phyloP scores from a whole-genome alignment of 2,888 invertebrate genomes.

The Julus scandinavius region DNA sequence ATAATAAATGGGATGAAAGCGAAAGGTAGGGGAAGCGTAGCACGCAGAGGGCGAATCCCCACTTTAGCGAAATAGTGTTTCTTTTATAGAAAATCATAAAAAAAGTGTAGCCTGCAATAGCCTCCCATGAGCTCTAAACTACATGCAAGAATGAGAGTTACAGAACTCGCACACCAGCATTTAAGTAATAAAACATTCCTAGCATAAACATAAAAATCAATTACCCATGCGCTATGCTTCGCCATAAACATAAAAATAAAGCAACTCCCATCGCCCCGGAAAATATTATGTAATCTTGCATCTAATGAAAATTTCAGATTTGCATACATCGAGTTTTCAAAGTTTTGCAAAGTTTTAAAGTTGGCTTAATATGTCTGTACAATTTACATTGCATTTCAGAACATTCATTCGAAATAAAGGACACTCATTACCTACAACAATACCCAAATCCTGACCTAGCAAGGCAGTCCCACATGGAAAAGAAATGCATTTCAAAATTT shows the following conservation, averaged over 20 bases:
- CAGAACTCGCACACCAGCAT: neutral
- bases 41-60: conserved; percentile 42
- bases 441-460: no score
- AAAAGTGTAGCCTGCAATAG: neutral
- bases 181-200: neutral
- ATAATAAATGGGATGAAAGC: neutral
- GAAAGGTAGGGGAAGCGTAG: neutral
- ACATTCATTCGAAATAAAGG: no score
- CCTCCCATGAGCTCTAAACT: neutral
- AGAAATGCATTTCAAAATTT: no score
- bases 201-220: conserved; percentile 1
- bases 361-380: no score
- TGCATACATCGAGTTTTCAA: no score
- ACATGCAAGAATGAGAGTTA: neutral
- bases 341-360: no score
- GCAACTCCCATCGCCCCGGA: neutral
- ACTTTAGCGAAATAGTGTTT: neutral
- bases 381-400: no score
- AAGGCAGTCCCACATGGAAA: no score
- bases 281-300: neutral
- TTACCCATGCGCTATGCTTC: neutral
- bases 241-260: neutral
- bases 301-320: neutral
- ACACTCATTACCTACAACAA: no score
- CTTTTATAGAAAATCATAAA: neutral